Base-by-base conservation (phyloP, 2,113 vertebrate genomes). In the Cynoglossus semilaevis region DNA sequence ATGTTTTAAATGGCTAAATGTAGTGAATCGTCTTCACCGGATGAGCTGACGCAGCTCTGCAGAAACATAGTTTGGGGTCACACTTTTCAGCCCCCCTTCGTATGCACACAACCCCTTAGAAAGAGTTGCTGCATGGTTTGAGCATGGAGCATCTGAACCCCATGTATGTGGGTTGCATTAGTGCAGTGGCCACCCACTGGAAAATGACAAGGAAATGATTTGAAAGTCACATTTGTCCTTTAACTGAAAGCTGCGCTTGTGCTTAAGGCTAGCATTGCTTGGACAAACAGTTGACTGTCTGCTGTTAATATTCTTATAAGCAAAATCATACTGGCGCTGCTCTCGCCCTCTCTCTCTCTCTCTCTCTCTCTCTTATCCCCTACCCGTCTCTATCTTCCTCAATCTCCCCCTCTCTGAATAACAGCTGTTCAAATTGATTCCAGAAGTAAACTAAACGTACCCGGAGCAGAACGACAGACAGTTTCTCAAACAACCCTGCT, bases 391-490 rank as follows among this genome's bases (percentile, higher is more conserved):
- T 51, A 55, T 52, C 10, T 41, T 41, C 12, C n/a, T 43, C 45
- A 17, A 52, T 51, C 48, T 77, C 57, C 54, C 50, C 69, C 51
- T 77, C 51, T 76, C 71, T 74, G 49, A 70, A 63, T 76, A 29
- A 78, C 83, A 85, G 81, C 83, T 84, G 81, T 87, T 83, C 64
- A 81, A 74, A 87, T 85, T 87, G 76, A 73, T 84, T 87, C 81
- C 85, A 87, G 85, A 75, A 78, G 72, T 77, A 67, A 80, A 80
- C 77, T 81, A 62, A 79, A 80, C 83, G 77, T 87, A 80, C 81
- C 71, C 70, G 58, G 62, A 81, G 73, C 73, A 66, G 72, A 77
- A 70, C 53, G 66, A 78, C 59, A 74, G 81, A 62, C 51, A 63
- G 67, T 42, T 62, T 69, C 72, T 74, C 52, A 40, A 71, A 10